Evolutionary conservation across 2,888 invertebrate genomes (phyloP).

Genomic region (Mystacides longicornis): DNA sequence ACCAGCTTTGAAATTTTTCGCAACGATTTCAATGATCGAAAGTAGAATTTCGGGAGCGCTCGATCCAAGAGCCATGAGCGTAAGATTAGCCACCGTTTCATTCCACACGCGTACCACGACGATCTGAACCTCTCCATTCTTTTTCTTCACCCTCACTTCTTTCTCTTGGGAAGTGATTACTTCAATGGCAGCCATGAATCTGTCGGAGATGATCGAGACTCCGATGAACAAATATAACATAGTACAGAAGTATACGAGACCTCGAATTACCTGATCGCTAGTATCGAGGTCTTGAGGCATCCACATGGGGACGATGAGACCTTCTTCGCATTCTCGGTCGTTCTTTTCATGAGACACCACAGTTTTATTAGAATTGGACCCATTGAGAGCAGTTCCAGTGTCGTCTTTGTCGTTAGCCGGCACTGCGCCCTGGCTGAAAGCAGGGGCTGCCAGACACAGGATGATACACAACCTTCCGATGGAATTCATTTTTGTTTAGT

Average conservation of each 20-base stretch:
- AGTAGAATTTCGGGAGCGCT: slow-evolving; percentile 97
- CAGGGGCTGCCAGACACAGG: slow-evolving; percentile 18
- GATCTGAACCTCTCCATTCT: slow-evolving; percentile 80
- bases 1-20: slow-evolving; percentile 90
- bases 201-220: slow-evolving; percentile 96
- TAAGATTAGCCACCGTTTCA: slow-evolving; percentile 97
- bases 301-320: slow-evolving; percentile 87
- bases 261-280: slow-evolving; percentile 76
- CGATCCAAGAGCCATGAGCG: slow-evolving; percentile 97
- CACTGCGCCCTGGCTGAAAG: slow-evolving; percentile 33
- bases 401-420: slow-evolving; percentile 32
- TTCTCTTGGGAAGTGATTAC: slow-evolving; percentile 97
- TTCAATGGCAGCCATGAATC: slow-evolving; percentile 99
- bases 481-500: slow-evolving; percentile 17
- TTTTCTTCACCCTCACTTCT: slow-evolving; percentile 84
- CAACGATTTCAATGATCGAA: slow-evolving; percentile 96
- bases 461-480: slow-evolving; percentile 11
- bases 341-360: slow-evolving; percentile 21
- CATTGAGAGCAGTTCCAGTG: slow-evolving; percentile 27
- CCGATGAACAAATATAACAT: slow-evolving; percentile 96
- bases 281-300: slow-evolving; percentile 66
- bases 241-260: slow-evolving; percentile 80
- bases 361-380: slow-evolving; percentile 2
- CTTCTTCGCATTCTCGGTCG: slow-evolving; percentile 60
- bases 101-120: slow-evolving; percentile 96